Conservation (phyloP, 1,140 invertebrate genomes). For the Calliopsis andreniformis region DNA sequence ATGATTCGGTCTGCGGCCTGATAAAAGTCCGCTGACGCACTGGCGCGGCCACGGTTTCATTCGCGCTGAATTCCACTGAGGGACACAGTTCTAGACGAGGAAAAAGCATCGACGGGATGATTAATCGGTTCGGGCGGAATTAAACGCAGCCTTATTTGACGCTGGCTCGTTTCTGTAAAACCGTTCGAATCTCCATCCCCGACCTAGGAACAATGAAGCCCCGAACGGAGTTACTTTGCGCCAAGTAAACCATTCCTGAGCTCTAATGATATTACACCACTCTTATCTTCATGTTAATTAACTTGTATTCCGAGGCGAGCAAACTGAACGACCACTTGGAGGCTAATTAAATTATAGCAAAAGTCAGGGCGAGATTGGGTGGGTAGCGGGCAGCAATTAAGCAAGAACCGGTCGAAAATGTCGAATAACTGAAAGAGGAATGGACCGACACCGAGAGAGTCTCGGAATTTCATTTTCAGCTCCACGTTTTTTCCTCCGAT, state of each 20-base stretch:
- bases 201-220: no score
- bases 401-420: background rate
- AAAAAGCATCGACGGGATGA: slow-evolving; percentile 14
- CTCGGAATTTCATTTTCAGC: slow-evolving; percentile 22
- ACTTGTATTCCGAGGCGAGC: background rate
- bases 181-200: background rate
- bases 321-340: background rate
- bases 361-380: no score
- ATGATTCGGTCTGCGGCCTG: slow-evolving; percentile 36
- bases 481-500: background rate
- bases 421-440: background rate
- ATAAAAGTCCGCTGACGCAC: slow-evolving; percentile 37
- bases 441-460: no score
- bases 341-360: background rate
- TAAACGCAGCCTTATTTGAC: background rate
- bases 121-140: slow-evolving; percentile 16
- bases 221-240: no score
- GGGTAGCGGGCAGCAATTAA: background rate
- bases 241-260: no score
- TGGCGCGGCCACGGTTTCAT: slow-evolving; percentile 4
- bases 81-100: background rate
- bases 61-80: background rate
- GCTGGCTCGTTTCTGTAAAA: background rate
- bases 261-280: background rate
- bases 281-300: background rate